phyloP scores from a whole-genome alignment of 1,140 invertebrate species.

The Bombus superbus region DNA sequence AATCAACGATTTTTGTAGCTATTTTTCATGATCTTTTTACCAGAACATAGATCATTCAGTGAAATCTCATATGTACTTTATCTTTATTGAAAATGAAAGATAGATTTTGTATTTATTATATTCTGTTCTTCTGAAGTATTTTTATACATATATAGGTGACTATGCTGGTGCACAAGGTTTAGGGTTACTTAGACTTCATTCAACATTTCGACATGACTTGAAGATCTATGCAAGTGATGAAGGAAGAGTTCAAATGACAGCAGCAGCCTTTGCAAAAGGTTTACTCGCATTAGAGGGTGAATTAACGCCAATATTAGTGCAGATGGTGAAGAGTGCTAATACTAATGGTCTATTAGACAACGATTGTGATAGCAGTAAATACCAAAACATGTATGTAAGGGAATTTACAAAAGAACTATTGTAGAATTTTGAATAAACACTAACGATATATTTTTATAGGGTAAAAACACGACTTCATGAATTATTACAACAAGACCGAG shows the following conservation, averaged over 20 bases:
- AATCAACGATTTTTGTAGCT: conserved; percentile 12
- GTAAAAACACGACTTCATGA: conserved; percentile 97
- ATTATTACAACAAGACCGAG: conserved; percentile 94
- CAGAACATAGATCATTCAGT: conserved; percentile 51
- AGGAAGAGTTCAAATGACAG: conserved; percentile 99
- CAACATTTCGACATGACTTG: conserved; percentile 98
- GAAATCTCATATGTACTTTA: conserved; percentile 20
- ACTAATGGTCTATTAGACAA: conserved; percentile 99
- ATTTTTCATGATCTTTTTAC: conserved; percentile 31
- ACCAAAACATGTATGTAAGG: conserved; percentile 94
- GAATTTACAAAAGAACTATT: too few relatives aligned
- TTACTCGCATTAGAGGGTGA: conserved; percentile 98
- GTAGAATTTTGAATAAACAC: background rate
- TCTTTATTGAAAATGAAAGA: conserved; percentile 19
- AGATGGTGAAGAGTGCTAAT: conserved; percentile 99
- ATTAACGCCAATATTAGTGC: conserved; percentile 98
- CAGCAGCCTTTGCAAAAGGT: conserved; percentile 99
- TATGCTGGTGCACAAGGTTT: conserved; percentile 95
- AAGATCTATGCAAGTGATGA: conserved; percentile 99
- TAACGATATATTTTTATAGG: conserved; percentile 84
- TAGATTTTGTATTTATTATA: background rate
- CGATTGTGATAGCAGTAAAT: conserved; percentile 98
- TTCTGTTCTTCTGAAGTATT: background rate
- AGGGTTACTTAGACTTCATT: conserved; percentile 96
- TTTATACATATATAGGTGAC: conserved; percentile 86